These are phyloP conservation scores for Sphenopsis melanotis DNA, from an alignment of 2,797 vertebrate species.

Conservation along the genomic window DNA sequence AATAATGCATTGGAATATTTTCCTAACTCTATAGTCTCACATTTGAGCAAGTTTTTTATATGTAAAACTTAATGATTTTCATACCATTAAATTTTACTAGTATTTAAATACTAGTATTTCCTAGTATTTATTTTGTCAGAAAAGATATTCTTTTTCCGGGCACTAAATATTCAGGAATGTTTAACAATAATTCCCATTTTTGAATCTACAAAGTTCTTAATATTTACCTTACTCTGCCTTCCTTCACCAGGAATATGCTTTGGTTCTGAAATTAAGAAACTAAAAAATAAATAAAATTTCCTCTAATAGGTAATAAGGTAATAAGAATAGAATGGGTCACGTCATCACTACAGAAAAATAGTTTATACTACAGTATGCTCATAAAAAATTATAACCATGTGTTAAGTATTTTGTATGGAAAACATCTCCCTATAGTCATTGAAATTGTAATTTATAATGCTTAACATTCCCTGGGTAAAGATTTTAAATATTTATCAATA, in stretches of 20 bases:
- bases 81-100: background rate
- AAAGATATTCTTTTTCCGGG: background rate
- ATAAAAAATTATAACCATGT: background rate
- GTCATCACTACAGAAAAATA: background rate
- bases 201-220: background rate
- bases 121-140: background rate
- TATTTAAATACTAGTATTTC: background rate
- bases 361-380: background rate
- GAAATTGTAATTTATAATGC: constrained; percentile 49
- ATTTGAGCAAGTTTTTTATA: background rate
- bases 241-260: background rate
- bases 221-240: background rate
- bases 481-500: background rate
- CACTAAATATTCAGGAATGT: background rate
- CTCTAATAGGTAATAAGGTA: no score
- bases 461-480: constrained; percentile 42
- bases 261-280: background rate
- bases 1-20: background rate
- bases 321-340: background rate
- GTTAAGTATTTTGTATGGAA: background rate
- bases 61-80: background rate
- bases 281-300: background rate
- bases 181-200: background rate
- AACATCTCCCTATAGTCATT: background rate
- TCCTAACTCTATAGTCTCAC: background rate